Evolutionary conservation across 2,888 invertebrate species (phyloP).

Genomic region (Bhutanitis thaidina): DNA sequence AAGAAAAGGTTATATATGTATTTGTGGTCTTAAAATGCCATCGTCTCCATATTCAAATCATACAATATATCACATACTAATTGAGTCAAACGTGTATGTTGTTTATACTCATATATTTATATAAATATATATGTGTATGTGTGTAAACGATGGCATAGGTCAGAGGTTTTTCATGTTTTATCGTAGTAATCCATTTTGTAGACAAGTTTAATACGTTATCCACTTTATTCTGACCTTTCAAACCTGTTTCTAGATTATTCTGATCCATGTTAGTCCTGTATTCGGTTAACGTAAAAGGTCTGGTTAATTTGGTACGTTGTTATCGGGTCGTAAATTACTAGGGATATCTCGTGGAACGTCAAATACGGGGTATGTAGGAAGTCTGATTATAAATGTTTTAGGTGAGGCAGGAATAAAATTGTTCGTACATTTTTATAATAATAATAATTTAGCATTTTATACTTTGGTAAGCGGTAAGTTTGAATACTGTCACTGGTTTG

Average conservation of each 20-base stretch:
- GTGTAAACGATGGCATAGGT: too few species aligned
- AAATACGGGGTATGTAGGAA: conserved; percentile 49
- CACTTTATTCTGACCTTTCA: conserved; percentile 42
- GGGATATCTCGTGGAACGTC: conserved; percentile 65
- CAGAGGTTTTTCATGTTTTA: conserved; percentile 67
- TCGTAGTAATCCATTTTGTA: conserved; percentile 70
- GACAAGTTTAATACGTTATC: conserved; percentile 62
- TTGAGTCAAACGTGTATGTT: too few species aligned
- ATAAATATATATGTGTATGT: too few species aligned
- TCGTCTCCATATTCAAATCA: too few species aligned
- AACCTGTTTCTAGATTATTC: conserved; percentile 26
- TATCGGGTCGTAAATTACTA: conserved; percentile 74
- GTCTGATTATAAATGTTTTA: conserved; percentile 28
- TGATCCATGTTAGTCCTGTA: background rate
- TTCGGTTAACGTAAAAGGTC: conserved; percentile 35
- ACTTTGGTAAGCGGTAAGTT: too few species aligned
- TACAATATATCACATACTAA: too few species aligned
- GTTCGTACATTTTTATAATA: too few species aligned
- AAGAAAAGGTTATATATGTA: too few species aligned
- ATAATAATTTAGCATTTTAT: too few species aligned
- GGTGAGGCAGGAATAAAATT: background rate
- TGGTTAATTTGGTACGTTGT: conserved; percentile 50
- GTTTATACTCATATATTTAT: too few species aligned
- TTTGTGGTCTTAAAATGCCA: too few species aligned
- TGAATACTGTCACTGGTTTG: too few species aligned